Evolutionary conservation across 35 echinoderm and acorn worm species (phyloP).

Genomic region (Chiridota heheva): DNA sequence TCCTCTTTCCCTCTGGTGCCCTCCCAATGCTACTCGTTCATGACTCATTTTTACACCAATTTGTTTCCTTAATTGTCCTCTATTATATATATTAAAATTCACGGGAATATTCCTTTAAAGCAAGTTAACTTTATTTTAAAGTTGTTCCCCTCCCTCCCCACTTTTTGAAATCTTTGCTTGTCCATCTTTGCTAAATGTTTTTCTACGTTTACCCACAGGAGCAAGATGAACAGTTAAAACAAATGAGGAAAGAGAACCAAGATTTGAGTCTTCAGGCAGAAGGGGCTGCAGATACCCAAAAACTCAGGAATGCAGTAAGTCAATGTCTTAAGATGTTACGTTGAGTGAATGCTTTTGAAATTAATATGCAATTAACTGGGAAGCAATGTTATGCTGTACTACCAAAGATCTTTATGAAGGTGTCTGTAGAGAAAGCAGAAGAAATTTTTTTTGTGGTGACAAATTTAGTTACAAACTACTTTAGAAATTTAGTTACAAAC

Average conservation of each 20-base stretch:
- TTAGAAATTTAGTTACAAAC: no score
- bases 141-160: no score
- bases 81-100: no score
- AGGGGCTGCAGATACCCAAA: constrained; percentile 17
- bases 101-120: no score
- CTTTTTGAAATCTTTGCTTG: background rate
- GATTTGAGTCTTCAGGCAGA: constrained; percentile 9
- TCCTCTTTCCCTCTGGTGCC: no score
- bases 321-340: background rate
- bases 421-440: background rate
- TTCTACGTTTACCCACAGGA: background rate
- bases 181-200: background rate
- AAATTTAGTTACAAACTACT: background rate
- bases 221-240: constrained; percentile 2
- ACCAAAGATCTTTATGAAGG: background rate
- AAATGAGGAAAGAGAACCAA: constrained; percentile 17
- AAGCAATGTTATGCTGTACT: background rate
- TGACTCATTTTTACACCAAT: no score
- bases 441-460: background rate
- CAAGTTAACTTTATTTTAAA: no score
- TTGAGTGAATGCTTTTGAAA: background rate
- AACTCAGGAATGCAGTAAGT: constrained; percentile 13
- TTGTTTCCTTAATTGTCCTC: no score
- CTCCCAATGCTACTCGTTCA: no score
- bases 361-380: background rate